Evolutionary conservation across 2,888 invertebrate species (phyloP).

Genomic region (Teleiodes luculella): DNA sequence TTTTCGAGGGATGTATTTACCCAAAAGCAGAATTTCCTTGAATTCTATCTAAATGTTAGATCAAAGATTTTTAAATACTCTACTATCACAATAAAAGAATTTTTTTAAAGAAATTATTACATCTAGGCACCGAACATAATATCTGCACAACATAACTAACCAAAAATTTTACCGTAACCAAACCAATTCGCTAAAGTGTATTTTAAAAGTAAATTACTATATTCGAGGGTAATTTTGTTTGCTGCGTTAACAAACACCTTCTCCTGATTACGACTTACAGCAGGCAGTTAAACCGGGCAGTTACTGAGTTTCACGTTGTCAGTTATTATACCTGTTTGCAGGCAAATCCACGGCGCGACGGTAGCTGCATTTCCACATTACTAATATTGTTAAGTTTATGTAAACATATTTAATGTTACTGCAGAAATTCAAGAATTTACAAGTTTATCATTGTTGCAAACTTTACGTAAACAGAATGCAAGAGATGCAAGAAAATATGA

Average conservation of each 20-base stretch:
- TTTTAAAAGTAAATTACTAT: constrained; percentile 1
- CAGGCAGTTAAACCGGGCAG: neutral
- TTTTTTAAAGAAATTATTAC: no score
- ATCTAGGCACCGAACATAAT: no score
- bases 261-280: constrained; percentile 10
- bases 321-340: neutral
- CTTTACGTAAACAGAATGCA: neutral
- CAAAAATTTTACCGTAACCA: neutral
- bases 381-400: neutral
- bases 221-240: neutral
- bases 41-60: no score
- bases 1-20: no score
- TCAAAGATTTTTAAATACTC: no score
- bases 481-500: no score
- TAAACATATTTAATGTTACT: neutral
- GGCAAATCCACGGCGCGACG: neutral
- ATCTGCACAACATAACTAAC: neutral
- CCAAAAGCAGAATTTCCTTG: no score
- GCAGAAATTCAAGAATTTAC: neutral
- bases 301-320: neutral
- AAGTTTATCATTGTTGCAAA: neutral
- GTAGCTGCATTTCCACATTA: neutral
- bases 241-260: neutral
- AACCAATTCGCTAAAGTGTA: neutral
- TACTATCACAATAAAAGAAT: no score